These are phyloP conservation scores for Phylloscopus whistleri DNA, from an alignment of 2,113 vertebrate genomes.

Conservation along the genomic window DNA sequence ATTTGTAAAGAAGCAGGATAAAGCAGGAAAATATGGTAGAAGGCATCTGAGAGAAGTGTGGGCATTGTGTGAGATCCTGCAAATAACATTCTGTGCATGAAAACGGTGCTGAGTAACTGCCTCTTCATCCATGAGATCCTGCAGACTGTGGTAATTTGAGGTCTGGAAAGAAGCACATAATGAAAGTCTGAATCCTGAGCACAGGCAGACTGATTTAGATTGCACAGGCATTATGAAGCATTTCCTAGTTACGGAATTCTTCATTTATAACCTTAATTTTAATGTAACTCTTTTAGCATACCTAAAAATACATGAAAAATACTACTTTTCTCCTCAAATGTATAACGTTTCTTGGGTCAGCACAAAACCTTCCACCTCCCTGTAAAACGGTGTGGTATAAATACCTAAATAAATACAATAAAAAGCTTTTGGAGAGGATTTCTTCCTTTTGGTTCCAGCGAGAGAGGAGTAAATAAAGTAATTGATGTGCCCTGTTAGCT, in stretches of 20 bases:
- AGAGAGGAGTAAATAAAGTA: neutral
- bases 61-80: slow-evolving; percentile 2
- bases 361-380: neutral
- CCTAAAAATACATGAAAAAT: neutral
- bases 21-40: neutral
- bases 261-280: neutral
- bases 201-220: neutral
- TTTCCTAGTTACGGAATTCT: neutral
- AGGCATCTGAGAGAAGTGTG: slow-evolving; percentile 24
- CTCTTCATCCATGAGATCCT: neutral
- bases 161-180: neutral
- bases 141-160: neutral
- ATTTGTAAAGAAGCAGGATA: slow-evolving; percentile 5
- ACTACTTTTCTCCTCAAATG: neutral
- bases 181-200: neutral
- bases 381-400: neutral
- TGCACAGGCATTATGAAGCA: neutral
- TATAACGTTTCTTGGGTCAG: neutral
- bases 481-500: slow-evolving; percentile 14
- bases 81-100: slow-evolving; percentile 33
- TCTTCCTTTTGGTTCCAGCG: neutral
- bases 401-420: neutral
- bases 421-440: neutral
- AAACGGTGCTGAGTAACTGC: neutral
- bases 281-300: neutral